Evolutionary conservation across 2,113 vertebrate species (phyloP).

Genomic region (Bothrops jararaca): DNA sequence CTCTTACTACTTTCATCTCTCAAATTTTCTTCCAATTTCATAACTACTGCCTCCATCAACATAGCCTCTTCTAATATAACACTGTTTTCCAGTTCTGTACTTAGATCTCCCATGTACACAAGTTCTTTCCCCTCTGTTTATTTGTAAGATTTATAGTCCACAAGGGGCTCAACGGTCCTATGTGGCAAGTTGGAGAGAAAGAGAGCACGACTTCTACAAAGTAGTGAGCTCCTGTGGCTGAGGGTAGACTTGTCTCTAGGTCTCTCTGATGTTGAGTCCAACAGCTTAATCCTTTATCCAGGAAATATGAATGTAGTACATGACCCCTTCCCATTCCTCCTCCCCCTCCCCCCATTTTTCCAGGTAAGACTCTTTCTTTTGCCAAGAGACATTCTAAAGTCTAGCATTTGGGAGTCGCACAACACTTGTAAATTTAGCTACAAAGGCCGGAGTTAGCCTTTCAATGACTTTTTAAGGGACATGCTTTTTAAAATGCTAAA

Average conservation of each 20-base stretch:
- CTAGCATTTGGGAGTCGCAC: not conserved
- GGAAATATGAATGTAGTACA: not conserved
- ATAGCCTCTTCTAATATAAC: not conserved
- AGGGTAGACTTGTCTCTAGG: not conserved
- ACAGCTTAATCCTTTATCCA: not conserved
- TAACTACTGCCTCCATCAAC: not conserved
- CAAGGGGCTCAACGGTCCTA: not conserved
- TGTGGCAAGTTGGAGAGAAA: not conserved
- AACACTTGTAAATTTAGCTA: not conserved
- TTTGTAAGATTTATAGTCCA: not conserved
- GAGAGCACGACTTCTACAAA: not conserved
- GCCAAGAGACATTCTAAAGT: not conserved
- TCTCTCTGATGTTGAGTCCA: not conserved
- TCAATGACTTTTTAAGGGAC: not conserved
- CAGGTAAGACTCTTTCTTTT: not conserved
- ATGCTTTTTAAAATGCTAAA: not conserved
- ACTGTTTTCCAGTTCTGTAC: not conserved
- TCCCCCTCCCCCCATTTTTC: not conserved
- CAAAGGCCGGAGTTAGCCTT: not conserved
- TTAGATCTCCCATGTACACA: not conserved
- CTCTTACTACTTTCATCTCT: not conserved
- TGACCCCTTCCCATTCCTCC: not conserved
- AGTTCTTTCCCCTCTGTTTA: not conserved
- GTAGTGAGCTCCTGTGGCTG: not conserved
- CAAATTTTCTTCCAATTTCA: not conserved